These are phyloP conservation scores for Lobophora halterata DNA, from an alignment of 2,888 invertebrate genomes.

Conservation along the genomic window DNA sequence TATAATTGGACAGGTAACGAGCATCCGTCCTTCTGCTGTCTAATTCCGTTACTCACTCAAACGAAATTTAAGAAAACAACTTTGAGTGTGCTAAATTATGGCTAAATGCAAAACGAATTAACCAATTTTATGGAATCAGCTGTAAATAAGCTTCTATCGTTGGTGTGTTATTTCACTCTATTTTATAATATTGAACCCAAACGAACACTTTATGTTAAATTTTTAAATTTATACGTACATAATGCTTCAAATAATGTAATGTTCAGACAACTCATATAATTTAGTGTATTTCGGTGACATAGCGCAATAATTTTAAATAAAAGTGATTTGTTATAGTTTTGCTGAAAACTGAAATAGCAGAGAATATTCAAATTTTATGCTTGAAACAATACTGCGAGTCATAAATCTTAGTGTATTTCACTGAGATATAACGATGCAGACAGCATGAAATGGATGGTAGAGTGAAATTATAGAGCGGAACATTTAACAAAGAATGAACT, in stretches of 20 bases:
- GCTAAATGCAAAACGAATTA: too few relatives aligned
- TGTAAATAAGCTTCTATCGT: too few relatives aligned
- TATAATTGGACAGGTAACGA: conserved; percentile 33
- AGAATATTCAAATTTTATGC: conserved; percentile 17
- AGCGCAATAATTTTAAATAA: conserved; percentile 2
- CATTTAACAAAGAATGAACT: background rate
- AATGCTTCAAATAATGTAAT: too few relatives aligned
- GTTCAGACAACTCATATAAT: too few relatives aligned
- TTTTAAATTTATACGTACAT: too few relatives aligned
- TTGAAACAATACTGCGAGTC: conserved; percentile 23
- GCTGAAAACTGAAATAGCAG: conserved; percentile 4
- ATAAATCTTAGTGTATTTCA: conserved; percentile 46
- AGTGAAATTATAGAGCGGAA: background rate
- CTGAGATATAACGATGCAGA: conserved; percentile 26
- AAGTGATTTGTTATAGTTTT: conserved; percentile 1
- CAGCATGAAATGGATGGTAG: conserved; percentile 17
- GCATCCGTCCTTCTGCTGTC: conserved; percentile 61
- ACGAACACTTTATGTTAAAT: too few relatives aligned
- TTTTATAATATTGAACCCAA: too few relatives aligned
- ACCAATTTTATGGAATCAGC: too few relatives aligned
- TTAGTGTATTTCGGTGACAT: background rate
- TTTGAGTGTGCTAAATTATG: conserved; percentile 1
- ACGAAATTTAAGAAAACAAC: conserved; percentile 38
- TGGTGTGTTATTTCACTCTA: too few relatives aligned
- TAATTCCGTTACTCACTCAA: conserved; percentile 56